These are phyloP conservation scores for Porites australiensis DNA, from an alignment of 64 coral and sea anemone species.

Conservation along the genomic window DNA sequence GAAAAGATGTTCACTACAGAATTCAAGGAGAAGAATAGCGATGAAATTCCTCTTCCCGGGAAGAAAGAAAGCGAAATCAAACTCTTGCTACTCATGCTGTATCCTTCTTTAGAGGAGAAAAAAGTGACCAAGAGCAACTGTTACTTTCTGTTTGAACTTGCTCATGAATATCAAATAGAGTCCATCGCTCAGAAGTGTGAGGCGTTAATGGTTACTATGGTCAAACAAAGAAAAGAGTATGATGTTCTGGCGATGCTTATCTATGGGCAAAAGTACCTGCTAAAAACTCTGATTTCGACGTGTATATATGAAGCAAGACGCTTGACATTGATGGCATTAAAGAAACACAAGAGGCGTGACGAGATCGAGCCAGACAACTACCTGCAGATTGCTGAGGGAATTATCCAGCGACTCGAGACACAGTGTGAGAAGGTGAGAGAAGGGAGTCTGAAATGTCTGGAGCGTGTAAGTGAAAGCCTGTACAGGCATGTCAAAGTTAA, in stretches of 20 bases:
- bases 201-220: not conserved
- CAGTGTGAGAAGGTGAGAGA: too few relatives aligned
- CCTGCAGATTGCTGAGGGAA: not conserved
- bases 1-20: constrained; percentile 24
- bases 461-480: too few relatives aligned
- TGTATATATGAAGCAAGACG: not conserved
- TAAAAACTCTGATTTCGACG: not conserved
- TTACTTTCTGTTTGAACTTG: not conserved
- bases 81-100: not conserved
- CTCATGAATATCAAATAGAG: too few relatives aligned
- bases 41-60: not conserved
- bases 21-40: not conserved
- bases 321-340: not conserved
- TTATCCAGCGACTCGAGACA: not conserved
- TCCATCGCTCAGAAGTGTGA: not conserved
- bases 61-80: not conserved
- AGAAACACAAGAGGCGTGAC: not conserved
- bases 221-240: not conserved
- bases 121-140: not conserved
- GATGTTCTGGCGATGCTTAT: not conserved
- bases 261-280: not conserved
- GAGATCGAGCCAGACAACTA: not conserved
- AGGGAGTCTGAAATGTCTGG: too few relatives aligned
- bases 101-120: not conserved
- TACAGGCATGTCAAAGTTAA: too few relatives aligned